phyloP scores from a whole-genome alignment of 2,113 vertebrate genomes.

The Crocuta crocuta region DNA sequence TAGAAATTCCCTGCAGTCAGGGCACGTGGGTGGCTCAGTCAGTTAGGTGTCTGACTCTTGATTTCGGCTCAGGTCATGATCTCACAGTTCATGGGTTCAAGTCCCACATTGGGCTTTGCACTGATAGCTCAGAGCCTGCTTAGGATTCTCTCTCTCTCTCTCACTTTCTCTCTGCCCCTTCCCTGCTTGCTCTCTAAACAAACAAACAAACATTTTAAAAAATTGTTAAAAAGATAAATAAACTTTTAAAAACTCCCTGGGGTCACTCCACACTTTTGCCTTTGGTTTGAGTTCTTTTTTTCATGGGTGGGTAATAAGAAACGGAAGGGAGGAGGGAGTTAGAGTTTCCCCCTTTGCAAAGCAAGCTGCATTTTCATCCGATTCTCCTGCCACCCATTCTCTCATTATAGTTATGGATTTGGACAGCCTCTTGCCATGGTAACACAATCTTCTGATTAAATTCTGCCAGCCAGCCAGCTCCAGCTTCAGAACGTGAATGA shows the following conservation, averaged over 20 bases:
- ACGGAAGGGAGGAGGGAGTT: neutral
- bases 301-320: neutral
- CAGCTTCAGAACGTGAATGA: constrained; percentile 49
- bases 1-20: neutral
- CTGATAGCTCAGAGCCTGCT: no score
- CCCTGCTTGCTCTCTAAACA: no score
- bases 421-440: constrained; percentile 52
- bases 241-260: neutral
- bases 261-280: neutral
- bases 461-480: constrained; percentile 50
- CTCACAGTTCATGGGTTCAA: no score
- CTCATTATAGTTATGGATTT: constrained; percentile 54
- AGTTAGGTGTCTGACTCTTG: no score
- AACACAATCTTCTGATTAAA: constrained; percentile 70
- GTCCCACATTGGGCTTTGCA: no score
- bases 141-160: no score
- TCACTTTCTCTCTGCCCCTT: no score
- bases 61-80: no score
- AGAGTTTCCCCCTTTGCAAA: neutral
- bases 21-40: no score
- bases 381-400: constrained; percentile 37
- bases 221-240: no score
- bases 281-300: neutral
- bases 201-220: no score
- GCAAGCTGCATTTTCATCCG: constrained; percentile 40